These are phyloP conservation scores for Petrophora chlorosata DNA, from an alignment of 2,888 invertebrate species.

Conservation along the genomic window DNA sequence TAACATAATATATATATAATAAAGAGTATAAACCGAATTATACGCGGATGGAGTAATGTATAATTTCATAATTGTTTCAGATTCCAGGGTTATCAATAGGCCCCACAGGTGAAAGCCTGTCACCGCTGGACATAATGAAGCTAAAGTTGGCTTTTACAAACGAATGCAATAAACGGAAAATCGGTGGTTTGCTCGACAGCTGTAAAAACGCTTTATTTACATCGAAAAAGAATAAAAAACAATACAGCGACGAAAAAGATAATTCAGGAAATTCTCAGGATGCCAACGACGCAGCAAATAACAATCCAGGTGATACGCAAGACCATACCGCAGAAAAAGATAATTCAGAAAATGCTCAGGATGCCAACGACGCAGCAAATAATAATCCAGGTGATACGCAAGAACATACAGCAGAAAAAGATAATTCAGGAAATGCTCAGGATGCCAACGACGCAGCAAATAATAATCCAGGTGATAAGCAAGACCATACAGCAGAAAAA, in stretches of 20 bases:
- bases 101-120: slow-evolving; percentile 50
- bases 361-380: not conserved
- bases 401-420: no score
- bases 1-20: no score
- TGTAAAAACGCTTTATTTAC: slow-evolving; percentile 51
- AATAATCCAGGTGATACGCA: not conserved
- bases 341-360: not conserved
- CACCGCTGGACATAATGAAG: slow-evolving; percentile 64
- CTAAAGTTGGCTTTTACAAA: slow-evolving; percentile 57
- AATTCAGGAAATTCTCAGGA: not conserved
- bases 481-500: no score
- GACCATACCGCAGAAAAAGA: not conserved
- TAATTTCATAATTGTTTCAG: slow-evolving; percentile 40
- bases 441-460: no score
- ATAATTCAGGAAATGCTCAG: no score
- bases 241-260: no score
- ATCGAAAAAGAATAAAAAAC: no score
- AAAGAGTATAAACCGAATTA: no score
- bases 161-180: slow-evolving; percentile 63
- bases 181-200: slow-evolving; percentile 50
- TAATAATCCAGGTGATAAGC: no score
- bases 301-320: not conserved
- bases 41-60: not conserved
- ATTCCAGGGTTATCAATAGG: slow-evolving; percentile 54
- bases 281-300: no score